Evolutionary conservation across 2,113 vertebrate species (phyloP).

Genomic region (Protobothrops flavoviridis): DNA sequence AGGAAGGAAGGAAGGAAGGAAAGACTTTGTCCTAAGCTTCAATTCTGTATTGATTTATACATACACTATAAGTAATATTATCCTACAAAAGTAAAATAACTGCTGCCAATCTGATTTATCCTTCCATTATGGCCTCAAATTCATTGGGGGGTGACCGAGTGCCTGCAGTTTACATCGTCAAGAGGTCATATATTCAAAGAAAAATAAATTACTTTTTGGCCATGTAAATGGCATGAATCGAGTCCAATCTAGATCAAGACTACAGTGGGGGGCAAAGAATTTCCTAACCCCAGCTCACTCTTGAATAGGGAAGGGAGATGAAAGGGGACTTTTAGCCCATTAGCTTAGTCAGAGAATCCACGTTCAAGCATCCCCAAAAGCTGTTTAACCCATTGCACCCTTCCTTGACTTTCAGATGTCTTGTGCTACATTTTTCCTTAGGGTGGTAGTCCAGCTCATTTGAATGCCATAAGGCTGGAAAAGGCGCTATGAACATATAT

Average conservation of each 20-base stretch:
- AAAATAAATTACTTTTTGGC: background rate
- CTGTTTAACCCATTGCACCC: background rate
- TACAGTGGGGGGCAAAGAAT: background rate
- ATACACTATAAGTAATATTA: background rate
- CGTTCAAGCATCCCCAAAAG: background rate
- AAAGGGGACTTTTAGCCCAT: background rate
- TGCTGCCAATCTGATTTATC: background rate
- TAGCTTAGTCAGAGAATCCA: background rate
- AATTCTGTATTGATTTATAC: background rate
- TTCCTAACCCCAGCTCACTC: background rate
- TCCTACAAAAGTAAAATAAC: background rate
- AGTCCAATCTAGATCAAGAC: background rate
- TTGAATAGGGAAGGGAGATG: background rate
- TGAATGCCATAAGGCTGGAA: background rate
- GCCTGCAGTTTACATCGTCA: background rate
- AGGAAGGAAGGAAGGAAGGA: too few species aligned
- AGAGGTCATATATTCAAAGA: background rate
- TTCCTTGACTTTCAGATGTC: background rate
- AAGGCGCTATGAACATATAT: background rate
- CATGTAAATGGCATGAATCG: background rate
- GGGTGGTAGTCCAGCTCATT: background rate
- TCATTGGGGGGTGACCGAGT: background rate
- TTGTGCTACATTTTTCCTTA: background rate
- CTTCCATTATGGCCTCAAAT: background rate
- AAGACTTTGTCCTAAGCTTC: background rate